phyloP scores from a whole-genome alignment of 2,797 vertebrate genomes.

The Sorex maritimensis region DNA sequence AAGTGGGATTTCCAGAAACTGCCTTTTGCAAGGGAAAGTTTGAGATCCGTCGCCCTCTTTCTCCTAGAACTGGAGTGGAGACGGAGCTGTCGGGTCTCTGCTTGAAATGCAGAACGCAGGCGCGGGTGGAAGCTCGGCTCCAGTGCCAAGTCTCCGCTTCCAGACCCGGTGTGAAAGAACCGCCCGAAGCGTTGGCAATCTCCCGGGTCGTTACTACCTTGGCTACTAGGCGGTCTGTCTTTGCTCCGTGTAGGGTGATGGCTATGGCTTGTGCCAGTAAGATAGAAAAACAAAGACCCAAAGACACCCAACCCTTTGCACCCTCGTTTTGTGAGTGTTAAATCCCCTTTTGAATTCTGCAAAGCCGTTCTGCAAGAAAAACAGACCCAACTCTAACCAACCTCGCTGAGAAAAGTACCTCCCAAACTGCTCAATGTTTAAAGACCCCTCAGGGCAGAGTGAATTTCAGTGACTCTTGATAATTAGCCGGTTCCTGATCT shows the following conservation, averaged over 20 bases:
- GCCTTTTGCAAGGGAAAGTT: constrained; percentile 84
- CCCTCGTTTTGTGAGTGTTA: constrained; percentile 59
- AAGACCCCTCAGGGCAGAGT: constrained; percentile 76
- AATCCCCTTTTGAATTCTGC: constrained; percentile 64
- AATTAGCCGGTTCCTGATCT: constrained; percentile 84
- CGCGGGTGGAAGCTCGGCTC: not conserved
- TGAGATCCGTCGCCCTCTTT: constrained; percentile 71
- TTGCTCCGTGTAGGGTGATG: constrained; percentile 13
- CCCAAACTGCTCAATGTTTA: constrained; percentile 62
- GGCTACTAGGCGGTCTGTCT: constrained; percentile 37
- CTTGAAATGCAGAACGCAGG: not conserved
- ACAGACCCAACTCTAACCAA: not conserved
- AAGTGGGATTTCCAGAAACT: constrained; percentile 26
- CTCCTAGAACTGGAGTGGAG: constrained; percentile 55
- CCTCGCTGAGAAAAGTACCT: constrained; percentile 71
- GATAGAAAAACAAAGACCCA: constrained; percentile 29
- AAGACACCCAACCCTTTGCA: no score
- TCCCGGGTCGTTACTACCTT: constrained; percentile 69
- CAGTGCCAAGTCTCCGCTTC: constrained; percentile 21
- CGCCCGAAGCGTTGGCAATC: constrained; percentile 77
- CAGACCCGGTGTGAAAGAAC: constrained; percentile 47
- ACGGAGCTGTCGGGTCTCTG: not conserved
- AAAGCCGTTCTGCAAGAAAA: not conserved
- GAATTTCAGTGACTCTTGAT: constrained; percentile 88
- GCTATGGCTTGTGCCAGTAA: constrained; percentile 53